These are phyloP conservation scores for Karalla daura DNA, from an alignment of 2,797 vertebrate species.

Conservation along the genomic window DNA sequence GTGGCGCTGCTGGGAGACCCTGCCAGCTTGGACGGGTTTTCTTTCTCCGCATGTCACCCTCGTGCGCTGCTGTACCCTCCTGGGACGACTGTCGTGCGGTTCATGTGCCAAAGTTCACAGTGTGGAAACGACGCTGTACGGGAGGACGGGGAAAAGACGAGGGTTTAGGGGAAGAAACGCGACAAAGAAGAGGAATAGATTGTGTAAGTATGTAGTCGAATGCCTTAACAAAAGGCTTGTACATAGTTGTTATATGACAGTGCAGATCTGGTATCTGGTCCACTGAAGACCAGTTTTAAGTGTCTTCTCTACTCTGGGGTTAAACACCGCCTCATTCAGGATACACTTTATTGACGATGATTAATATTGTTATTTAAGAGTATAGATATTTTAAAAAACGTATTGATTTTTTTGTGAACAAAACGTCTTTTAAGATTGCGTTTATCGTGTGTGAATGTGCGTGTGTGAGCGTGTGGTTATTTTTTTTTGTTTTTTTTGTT, in stretches of 20 bases:
- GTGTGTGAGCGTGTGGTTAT: no score
- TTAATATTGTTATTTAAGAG: constrained; percentile 74
- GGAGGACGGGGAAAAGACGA: constrained; percentile 36
- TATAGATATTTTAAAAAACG: constrained; percentile 66
- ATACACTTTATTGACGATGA: constrained; percentile 64
- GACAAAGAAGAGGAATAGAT: constrained; percentile 54
- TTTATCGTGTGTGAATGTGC: constrained; percentile 48
- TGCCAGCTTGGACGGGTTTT: no score
- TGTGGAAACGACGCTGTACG: constrained; percentile 46
- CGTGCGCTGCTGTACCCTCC: constrained; percentile 29
- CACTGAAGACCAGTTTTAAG: constrained; percentile 71
- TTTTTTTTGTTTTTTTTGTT: no score
- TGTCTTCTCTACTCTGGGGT: constrained; percentile 75
- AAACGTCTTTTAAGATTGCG: constrained; percentile 71
- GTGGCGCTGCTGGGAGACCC: constrained; percentile 23
- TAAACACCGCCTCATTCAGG: constrained; percentile 68
- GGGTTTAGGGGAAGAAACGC: no score
- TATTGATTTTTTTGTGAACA: constrained; percentile 72
- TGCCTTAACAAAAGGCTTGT: constrained; percentile 70
- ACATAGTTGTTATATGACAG: constrained; percentile 74
- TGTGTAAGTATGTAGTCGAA: constrained; percentile 64
- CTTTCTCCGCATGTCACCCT: constrained; percentile 33
- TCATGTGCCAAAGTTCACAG: constrained; percentile 78
- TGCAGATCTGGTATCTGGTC: constrained; percentile 78
- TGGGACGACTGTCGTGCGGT: constrained; percentile 38